These are phyloP conservation scores for Netelia fuscicornis DNA, from an alignment of 2,888 invertebrate genomes.

Conservation along the genomic window DNA sequence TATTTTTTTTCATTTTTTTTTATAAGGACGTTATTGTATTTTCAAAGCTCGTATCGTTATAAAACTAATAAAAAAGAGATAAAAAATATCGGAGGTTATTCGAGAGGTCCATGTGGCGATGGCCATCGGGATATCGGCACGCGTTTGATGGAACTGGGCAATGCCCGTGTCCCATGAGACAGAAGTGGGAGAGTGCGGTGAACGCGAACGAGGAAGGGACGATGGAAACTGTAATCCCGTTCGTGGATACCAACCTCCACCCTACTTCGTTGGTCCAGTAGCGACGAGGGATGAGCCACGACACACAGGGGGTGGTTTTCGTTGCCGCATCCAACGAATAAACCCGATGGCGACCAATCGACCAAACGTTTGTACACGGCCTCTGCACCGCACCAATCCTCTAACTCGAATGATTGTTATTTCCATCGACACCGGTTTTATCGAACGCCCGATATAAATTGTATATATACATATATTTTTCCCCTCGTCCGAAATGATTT, in stretches of 20 bases:
- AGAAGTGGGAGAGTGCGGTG: conserved; percentile 23
- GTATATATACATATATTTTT: neutral
- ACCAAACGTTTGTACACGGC: conserved; percentile 73
- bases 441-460: neutral
- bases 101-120: conserved; percentile 71
- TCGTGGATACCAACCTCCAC: conserved; percentile 63
- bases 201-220: conserved; percentile 62
- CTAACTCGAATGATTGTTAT: conserved; percentile 74
- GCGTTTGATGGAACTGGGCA: conserved; percentile 79
- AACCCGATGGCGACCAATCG: conserved; percentile 77
- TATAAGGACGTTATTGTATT: neutral
- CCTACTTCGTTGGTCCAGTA: conserved; percentile 24
- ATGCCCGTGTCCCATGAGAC: conserved; percentile 58
- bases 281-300: conserved; percentile 48
- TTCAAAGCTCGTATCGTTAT: conserved; percentile 29
- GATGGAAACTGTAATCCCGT: conserved; percentile 69
- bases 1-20: neutral
- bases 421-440: conserved; percentile 50
- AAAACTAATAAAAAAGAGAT: conserved; percentile 24
- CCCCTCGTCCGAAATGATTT: neutral
- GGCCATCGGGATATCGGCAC: conserved; percentile 32
- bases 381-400: conserved; percentile 72
- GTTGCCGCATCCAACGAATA: conserved; percentile 79
- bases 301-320: conserved; percentile 55
- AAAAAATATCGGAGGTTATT: neutral